These are phyloP conservation scores for Lates japonicus DNA, from an alignment of 2,797 vertebrate species.

Conservation along the genomic window DNA sequence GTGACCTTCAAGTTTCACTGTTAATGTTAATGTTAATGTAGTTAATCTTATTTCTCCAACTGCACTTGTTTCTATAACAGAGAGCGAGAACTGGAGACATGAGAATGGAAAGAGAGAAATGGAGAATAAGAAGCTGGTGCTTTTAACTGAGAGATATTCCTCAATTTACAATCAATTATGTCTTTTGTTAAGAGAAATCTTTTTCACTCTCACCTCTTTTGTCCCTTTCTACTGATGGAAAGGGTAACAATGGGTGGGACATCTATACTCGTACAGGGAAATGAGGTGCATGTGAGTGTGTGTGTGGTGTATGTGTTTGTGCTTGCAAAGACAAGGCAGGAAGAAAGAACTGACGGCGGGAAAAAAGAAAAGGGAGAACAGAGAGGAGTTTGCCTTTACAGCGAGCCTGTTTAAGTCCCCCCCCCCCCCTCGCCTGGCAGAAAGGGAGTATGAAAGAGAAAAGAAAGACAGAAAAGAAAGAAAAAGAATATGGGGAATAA, in stretches of 20 bases:
- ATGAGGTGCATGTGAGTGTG: slow-evolving; percentile 19
- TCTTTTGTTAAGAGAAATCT: slow-evolving; percentile 52
- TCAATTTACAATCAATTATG: slow-evolving; percentile 93
- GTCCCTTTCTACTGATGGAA: slow-evolving; percentile 49
- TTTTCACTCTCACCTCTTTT: slow-evolving; percentile 54
- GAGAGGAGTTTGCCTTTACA: slow-evolving; percentile 68
- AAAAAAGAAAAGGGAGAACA: slow-evolving; percentile 62
- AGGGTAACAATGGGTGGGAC: slow-evolving; percentile 63
- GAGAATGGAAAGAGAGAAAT: background rate
- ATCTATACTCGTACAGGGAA: slow-evolving; percentile 47
- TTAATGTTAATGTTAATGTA: too few relatives aligned
- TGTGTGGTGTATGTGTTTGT: slow-evolving; percentile 44
- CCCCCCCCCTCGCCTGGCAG: slow-evolving; percentile 34
- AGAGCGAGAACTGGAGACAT: background rate
- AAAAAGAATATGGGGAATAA: slow-evolving; percentile 73
- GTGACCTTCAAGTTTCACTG: background rate
- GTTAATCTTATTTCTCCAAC: slow-evolving; percentile 4
- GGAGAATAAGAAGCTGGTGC: slow-evolving; percentile 54
- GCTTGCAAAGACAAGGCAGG: slow-evolving; percentile 59
- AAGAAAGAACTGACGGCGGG: slow-evolving; percentile 52
- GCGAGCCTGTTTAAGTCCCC: slow-evolving; percentile 52
- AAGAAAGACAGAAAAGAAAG: slow-evolving; percentile 50
- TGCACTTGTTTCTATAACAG: slow-evolving; percentile 14
- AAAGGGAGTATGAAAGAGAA: slow-evolving; percentile 61
- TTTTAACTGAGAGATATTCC: slow-evolving; percentile 85